Conservation (phyloP, 2,888 invertebrate genomes). For the Geotrupes spiniger region DNA sequence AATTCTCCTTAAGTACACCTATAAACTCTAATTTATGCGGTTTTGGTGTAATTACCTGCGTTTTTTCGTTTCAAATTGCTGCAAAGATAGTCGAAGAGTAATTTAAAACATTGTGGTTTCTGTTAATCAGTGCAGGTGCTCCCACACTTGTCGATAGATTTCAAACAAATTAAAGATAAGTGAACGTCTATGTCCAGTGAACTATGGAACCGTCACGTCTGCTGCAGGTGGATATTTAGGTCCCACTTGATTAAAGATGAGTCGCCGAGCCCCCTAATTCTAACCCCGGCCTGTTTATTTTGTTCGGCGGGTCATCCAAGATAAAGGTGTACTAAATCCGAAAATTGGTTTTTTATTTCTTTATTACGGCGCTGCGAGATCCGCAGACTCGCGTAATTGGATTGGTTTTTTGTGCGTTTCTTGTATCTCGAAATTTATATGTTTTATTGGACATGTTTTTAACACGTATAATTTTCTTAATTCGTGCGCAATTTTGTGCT, state of each 20-base stretch:
- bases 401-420: conserved; percentile 1
- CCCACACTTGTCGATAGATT: conserved; percentile 22
- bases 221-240: conserved; percentile 37
- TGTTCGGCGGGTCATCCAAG: conserved; percentile 19
- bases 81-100: too few relatives aligned
- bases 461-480: conserved; percentile 5
- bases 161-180: conserved; percentile 29
- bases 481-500: conserved; percentile 1
- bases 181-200: conserved; percentile 38
- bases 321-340: conserved; percentile 1
- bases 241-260: conserved; percentile 26
- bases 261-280: conserved; percentile 24
- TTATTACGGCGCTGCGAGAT: not conserved
- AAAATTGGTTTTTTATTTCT: conserved; percentile 5
- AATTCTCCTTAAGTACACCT: too few relatives aligned
- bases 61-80: too few relatives aligned
- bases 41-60: too few relatives aligned
- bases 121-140: conserved; percentile 22
- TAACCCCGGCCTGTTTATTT: conserved; percentile 25
- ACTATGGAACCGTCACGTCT: conserved; percentile 44
- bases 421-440: not conserved
- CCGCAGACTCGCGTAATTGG: not conserved
- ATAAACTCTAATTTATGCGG: too few relatives aligned
- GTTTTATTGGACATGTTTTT: not conserved
- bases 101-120: conserved; percentile 3